A percentile compares a stretch with the other conserved stretches of the same genome.
Conservation (phyloP, 2,113 vertebrate species). For the Cebus imitator region DNA sequence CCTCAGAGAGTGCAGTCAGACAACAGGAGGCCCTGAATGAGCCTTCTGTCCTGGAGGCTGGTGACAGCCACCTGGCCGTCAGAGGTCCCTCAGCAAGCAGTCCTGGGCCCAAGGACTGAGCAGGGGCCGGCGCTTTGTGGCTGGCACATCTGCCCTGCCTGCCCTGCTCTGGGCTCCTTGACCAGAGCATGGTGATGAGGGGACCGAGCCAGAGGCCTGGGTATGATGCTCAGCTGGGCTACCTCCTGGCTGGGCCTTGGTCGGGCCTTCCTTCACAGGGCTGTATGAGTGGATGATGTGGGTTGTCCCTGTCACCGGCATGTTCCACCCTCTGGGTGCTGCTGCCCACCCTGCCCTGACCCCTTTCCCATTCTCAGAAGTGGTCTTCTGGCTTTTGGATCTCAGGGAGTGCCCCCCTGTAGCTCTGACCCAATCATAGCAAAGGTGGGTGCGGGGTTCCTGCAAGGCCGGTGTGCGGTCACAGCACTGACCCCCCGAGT, state of each 20-base stretch:
- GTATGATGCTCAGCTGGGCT: not conserved
- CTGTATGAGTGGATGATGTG: too few relatives aligned
- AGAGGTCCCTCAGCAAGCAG: not conserved
- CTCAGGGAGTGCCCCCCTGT: not conserved
- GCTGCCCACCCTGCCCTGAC: not conserved
- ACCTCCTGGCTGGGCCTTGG: not conserved
- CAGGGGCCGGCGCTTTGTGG: not conserved
- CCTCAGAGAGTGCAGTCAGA: not conserved
- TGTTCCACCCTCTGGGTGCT: not conserved
- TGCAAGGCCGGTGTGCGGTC: too few relatives aligned
- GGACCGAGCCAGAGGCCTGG: too few relatives aligned
- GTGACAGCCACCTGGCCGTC: not conserved
- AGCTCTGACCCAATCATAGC: not conserved
- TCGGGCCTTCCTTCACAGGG: not conserved
- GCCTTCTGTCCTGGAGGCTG: not conserved
- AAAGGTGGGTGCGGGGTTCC: not conserved
- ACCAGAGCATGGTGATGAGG: not conserved
- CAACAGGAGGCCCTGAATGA: not conserved
- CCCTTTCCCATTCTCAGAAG: not conserved
- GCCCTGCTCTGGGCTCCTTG: not conserved
- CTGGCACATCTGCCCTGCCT: not conserved
- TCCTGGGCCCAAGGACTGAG: not conserved
- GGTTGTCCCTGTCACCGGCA: not conserved
- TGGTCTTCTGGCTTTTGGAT: not conserved
- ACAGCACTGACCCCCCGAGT: too few relatives aligned